These are phyloP conservation scores for Balanococcus diminutus DNA, from an alignment of 2,888 invertebrate species.

Conservation along the genomic window DNA sequence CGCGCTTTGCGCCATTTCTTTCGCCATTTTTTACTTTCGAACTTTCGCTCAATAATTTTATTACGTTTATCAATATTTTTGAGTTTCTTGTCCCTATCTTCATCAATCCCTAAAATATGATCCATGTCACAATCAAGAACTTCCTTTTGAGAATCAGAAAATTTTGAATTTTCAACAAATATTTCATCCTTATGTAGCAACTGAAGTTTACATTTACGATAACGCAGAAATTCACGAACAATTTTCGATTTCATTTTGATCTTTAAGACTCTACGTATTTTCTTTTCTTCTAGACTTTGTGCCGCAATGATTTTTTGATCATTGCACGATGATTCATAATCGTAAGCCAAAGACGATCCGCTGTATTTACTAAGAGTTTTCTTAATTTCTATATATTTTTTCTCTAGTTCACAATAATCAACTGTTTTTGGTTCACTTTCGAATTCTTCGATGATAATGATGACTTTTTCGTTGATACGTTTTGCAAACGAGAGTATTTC, in stretches of 20 bases:
- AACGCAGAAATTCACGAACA: neutral
- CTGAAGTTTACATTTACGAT: neutral
- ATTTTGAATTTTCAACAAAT: neutral
- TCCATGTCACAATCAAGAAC: neutral
- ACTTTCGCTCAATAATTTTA: neutral
- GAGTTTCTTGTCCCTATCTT: neutral
- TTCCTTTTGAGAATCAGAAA: neutral
- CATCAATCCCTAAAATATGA: neutral
- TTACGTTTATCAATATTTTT: neutral
- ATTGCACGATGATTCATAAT: slow-evolving; percentile 1
- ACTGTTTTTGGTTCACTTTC: neutral
- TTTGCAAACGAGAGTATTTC: neutral
- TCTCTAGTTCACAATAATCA: slow-evolving; percentile 1
- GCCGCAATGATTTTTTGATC: neutral
- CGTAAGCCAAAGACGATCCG: neutral
- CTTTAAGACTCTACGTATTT: neutral
- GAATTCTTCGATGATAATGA: neutral
- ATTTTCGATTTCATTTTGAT: neutral
- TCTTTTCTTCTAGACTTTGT: neutral
- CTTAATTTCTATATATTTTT: slow-evolving; percentile 20
- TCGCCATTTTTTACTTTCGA: neutral
- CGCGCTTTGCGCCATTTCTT: neutral
- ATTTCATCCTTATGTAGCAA: neutral
- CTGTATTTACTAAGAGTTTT: neutral
- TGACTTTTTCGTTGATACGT: neutral